Conservation (phyloP, 2,888 invertebrate species). For the Philaethria dido region DNA sequence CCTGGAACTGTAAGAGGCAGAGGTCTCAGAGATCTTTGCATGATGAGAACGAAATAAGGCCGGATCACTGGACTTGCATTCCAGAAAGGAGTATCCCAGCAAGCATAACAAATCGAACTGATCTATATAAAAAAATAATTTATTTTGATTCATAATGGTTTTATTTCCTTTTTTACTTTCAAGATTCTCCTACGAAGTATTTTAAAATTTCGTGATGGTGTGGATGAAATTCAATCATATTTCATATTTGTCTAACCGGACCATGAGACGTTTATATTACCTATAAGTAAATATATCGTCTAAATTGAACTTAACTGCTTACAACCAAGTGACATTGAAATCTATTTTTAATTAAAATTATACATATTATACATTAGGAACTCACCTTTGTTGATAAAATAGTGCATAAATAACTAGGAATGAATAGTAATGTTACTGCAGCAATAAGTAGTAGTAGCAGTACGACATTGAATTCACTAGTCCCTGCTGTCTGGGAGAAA, state of each 20-base stretch:
- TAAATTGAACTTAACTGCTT: not conserved
- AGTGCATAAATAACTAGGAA: constrained; percentile 55
- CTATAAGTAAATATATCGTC: too few relatives aligned
- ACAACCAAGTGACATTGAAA: too few relatives aligned
- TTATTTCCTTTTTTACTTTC: too few relatives aligned
- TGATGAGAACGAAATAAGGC: constrained; percentile 65
- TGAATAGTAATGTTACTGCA: constrained; percentile 48
- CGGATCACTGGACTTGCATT: constrained; percentile 57
- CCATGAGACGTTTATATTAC: too few relatives aligned
- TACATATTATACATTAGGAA: not conserved
- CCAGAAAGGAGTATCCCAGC: constrained; percentile 66
- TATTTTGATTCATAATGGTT: too few relatives aligned
- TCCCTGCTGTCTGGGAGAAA: constrained; percentile 52
- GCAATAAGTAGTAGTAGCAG: constrained; percentile 50
- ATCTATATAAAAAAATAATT: constrained; percentile 47
- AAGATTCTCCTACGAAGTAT: not conserved
- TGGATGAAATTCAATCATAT: too few relatives aligned
- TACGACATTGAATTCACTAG: constrained; percentile 53
- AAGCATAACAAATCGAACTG: constrained; percentile 59
- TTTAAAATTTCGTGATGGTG: too few relatives aligned
- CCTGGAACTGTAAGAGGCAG: constrained; percentile 61
- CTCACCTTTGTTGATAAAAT: constrained; percentile 53
- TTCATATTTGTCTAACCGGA: too few relatives aligned
- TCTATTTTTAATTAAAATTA: too few relatives aligned
- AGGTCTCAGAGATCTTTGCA: constrained; percentile 61